phyloP scores from a whole-genome alignment of 2,797 vertebrate genomes.

The Tragelaphus eurycerus region DNA sequence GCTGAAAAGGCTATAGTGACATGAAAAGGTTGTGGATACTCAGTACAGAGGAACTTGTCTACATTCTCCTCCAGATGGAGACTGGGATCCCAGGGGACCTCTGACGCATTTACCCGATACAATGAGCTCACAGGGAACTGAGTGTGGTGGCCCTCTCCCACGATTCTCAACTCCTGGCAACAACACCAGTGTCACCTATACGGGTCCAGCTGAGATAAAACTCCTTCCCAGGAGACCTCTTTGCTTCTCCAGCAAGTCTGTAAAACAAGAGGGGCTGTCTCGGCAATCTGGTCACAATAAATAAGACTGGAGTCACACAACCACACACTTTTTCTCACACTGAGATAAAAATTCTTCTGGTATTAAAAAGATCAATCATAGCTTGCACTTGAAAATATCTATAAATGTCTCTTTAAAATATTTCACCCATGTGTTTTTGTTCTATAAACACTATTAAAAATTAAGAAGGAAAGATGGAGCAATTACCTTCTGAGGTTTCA shows the following conservation, averaged over 20 bases:
- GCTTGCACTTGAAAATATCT: conserved; percentile 29
- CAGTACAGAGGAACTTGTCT: background rate
- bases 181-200: background rate
- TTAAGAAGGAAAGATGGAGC: background rate
- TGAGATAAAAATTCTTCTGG: conserved; percentile 40
- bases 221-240: background rate
- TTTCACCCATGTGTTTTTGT: background rate
- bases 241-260: background rate
- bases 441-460: conserved; percentile 51
- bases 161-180: background rate
- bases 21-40: background rate
- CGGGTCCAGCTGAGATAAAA: background rate
- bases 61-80: background rate
- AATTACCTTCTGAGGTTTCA: background rate
- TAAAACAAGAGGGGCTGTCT: background rate
- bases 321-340: background rate
- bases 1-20: background rate
- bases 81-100: background rate
- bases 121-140: background rate
- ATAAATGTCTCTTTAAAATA: conserved; percentile 50
- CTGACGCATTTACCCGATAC: background rate
- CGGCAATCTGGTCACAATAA: background rate
- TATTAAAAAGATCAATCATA: conserved; percentile 40
- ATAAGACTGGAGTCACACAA: background rate
- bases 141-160: background rate